Base-by-base conservation (phyloP, 2,888 invertebrate genomes). In the Caenorhabditis sp. region DNA sequence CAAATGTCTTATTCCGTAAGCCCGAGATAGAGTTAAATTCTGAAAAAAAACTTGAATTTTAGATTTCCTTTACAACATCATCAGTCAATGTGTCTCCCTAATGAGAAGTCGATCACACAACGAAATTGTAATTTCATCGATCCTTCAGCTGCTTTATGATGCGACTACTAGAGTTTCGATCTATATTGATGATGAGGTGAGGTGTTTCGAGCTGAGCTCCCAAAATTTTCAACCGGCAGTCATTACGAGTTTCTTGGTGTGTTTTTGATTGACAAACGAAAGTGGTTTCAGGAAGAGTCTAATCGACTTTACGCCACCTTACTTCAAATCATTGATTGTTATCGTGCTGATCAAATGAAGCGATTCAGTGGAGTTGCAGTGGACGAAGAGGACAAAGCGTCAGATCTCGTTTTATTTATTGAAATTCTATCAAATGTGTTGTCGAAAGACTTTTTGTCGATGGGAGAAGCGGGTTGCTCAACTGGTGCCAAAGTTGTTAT, bases 381-480 rank as follows among this genome's bases (percentile, higher is more conserved):
- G 10, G 77, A 77, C 27, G 78, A 80, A 19, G 80, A 77, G 26
- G 81, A 82, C 43, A 79, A 80, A 65, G 78, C 76, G 0, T 31
- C 61, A 6, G 80, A 80, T 66, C 58, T 80, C 68, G 78, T 92
- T 62, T 90, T 93, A 4, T 90, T 95, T 12, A 92, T 95, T 91
- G 93, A 94, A 84, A 89, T 95, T 69, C 90, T 94, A 21, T 91
- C 90, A 1, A 91, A 91, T 84, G 87, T 91, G 31, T 88, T 91
- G 68, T 90, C 90, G 36, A 91, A 91, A 84, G 90, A 91, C 82
- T 90, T 91, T 77, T 62, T 84, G n/a, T 70, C 76, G 23, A n/a
- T 71, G 12, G 72, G 62, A 3, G 69, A 66, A n/a, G 73, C 72
- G 17, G 66, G 57, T 27, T 74, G 76, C 23, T 62, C 76, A 3